Evolutionary conservation across 2,888 invertebrate species (phyloP).

Genomic region (Hololepta plana): DNA sequence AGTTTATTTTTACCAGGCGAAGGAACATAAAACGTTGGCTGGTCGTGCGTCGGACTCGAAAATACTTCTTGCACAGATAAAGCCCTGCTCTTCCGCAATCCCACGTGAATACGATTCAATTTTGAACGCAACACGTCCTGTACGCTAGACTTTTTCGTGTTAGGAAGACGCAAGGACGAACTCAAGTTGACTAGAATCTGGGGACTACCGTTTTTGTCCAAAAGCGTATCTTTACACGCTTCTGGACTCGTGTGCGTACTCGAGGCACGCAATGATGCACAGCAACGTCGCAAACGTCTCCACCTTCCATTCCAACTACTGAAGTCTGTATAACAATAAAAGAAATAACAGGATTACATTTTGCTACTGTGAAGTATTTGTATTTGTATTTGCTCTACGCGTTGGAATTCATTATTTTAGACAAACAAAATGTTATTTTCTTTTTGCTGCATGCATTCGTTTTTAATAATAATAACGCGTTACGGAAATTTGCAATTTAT

Average conservation of each 20-base stretch:
- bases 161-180: conserved; percentile 30
- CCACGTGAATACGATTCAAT: conserved; percentile 51
- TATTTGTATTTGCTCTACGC: too few relatives aligned
- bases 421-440: too few relatives aligned
- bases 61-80: conserved; percentile 53
- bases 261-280: conserved; percentile 34
- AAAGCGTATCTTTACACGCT: conserved; percentile 28
- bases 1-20: conserved; percentile 32
- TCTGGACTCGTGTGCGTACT: conserved; percentile 35
- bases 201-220: conserved; percentile 31
- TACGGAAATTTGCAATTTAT: too few relatives aligned
- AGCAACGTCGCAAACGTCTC: conserved; percentile 51
- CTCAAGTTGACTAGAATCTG: conserved; percentile 26
- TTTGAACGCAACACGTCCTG: conserved; percentile 46
- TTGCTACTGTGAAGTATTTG: too few relatives aligned
- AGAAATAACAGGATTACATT: too few relatives aligned
- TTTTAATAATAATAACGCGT: too few relatives aligned
- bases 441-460: too few relatives aligned
- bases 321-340: too few relatives aligned
- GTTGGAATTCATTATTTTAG: too few relatives aligned
- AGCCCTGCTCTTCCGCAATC: conserved; percentile 44
- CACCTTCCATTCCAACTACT: conserved; percentile 55
- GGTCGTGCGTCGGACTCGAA: conserved; percentile 23
- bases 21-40: conserved; percentile 53
- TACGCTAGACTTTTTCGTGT: conserved; percentile 29